These are phyloP conservation scores for Rattus rattus DNA, from an alignment of 2,113 vertebrate species.

Conservation along the genomic window DNA sequence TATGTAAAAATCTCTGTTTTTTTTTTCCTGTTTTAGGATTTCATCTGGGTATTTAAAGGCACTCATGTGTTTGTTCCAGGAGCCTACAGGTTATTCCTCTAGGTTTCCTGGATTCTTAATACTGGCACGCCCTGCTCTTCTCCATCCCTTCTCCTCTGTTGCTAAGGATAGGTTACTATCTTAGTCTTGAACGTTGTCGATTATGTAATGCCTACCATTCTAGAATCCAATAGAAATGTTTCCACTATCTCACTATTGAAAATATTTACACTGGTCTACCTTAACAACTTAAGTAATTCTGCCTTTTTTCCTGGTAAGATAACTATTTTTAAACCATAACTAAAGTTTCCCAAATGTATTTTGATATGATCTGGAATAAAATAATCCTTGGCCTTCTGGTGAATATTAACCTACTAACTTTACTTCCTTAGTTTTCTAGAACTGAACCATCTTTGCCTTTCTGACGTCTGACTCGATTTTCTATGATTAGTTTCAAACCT, in stretches of 20 bases:
- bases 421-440: background rate
- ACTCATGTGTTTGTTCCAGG: background rate
- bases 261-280: background rate
- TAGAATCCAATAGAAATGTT: background rate
- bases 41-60: background rate
- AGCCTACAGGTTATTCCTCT: background rate
- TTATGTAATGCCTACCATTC: background rate
- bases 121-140: background rate
- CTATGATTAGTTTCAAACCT: background rate
- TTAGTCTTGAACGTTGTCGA: background rate
- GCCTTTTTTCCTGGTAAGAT: background rate
- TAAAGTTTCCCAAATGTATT: background rate
- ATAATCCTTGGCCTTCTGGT: background rate
- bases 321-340: background rate
- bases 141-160: background rate
- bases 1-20: background rate
- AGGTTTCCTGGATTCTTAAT: background rate
- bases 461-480: background rate
- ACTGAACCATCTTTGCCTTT: background rate
- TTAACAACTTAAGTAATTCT: background rate
- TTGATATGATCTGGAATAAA: background rate
- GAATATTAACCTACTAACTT: background rate
- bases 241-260: background rate
- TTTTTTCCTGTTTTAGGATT: conserved; percentile 25
- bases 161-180: background rate